Conservation (phyloP, 2,113 vertebrate genomes). For the Catagonus wagneri region DNA sequence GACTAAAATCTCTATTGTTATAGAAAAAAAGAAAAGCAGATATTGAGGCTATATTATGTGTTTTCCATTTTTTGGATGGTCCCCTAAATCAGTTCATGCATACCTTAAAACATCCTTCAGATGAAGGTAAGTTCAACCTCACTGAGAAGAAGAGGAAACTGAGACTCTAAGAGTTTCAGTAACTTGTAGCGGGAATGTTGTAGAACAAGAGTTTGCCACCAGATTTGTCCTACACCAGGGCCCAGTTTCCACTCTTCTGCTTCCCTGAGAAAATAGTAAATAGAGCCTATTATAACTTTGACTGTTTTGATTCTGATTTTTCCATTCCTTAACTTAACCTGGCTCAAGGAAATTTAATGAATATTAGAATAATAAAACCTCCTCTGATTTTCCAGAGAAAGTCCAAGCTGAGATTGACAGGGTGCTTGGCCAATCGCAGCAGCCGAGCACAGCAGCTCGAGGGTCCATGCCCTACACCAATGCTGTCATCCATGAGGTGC, state of each 20-base stretch:
- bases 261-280: background rate
- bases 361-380: background rate
- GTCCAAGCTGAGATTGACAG: constrained; percentile 70
- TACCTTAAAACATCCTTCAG: background rate
- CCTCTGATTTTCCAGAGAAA: background rate
- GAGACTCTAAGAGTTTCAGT: background rate
- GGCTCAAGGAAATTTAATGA: background rate
- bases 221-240: background rate
- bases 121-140: background rate
- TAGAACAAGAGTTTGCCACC: background rate
- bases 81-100: background rate
- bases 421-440: constrained; percentile 17
- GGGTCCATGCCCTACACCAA: constrained; percentile 87
- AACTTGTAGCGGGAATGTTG: background rate
- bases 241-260: background rate
- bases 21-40: background rate
- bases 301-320: background rate
- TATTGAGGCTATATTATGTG: background rate
- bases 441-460: background rate
- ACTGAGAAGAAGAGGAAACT: background rate
- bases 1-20: background rate
- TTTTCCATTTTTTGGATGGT: background rate
- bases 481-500: constrained; percentile 78
- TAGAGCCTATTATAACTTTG: background rate
- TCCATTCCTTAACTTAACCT: background rate